These are phyloP conservation scores for Gobius niger DNA, from an alignment of 2,113 vertebrate species.

Conservation along the genomic window DNA sequence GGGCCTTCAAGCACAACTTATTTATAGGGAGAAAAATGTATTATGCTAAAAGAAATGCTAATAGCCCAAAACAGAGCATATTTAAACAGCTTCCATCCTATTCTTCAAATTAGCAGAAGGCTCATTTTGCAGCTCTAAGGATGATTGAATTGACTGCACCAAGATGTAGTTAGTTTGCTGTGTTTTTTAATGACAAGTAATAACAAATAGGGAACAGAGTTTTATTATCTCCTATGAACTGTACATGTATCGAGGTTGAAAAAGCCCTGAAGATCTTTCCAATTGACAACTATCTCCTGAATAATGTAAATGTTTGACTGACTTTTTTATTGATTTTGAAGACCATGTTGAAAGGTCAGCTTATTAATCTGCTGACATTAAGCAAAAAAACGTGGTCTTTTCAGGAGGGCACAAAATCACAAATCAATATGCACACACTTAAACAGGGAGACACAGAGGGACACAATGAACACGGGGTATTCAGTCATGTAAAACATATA, in stretches of 20 bases:
- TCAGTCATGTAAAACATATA: slow-evolving; percentile 19
- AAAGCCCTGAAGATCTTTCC: background rate
- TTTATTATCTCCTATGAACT: background rate
- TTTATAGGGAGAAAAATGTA: slow-evolving; percentile 10
- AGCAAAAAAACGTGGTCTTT: background rate
- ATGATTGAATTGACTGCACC: background rate
- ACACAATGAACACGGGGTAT: slow-evolving; percentile 27
- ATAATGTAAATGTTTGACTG: background rate
- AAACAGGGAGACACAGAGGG: slow-evolving; percentile 2
- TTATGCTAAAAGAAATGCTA: slow-evolving; percentile 12
- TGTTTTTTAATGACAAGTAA: background rate
- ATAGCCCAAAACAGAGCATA: slow-evolving; percentile 15
- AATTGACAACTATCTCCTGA: background rate
- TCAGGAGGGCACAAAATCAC: background rate
- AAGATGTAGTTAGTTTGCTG: background rate
- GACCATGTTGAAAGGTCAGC: background rate
- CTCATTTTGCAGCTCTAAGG: slow-evolving; percentile 1
- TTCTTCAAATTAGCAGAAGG: background rate
- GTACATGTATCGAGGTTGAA: background rate
- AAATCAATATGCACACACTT: background rate
- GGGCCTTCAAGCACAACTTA: slow-evolving; percentile 25
- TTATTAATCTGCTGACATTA: background rate
- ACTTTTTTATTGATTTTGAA: slow-evolving; percentile 5
- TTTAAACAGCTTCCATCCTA: background rate
- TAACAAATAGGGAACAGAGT: background rate